A percentile compares a stretch with the other conserved stretches of the same genome.
phyloP scores from a whole-genome alignment of 2,888 invertebrate genomes.

The Plagodis pulveraria region DNA sequence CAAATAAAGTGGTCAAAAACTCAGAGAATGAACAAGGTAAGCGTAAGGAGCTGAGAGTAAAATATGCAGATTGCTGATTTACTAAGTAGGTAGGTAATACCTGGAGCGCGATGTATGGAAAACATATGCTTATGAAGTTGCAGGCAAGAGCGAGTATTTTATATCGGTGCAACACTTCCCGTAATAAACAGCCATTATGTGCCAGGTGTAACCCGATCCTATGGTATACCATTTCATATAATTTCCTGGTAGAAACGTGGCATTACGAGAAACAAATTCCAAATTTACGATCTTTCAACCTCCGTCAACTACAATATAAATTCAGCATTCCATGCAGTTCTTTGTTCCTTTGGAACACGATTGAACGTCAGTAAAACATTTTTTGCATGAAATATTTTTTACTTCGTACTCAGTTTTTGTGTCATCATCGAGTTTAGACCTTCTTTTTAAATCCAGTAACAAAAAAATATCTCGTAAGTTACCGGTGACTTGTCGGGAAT shows the following conservation, averaged over 20 bases:
- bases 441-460: too few species aligned
- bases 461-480: too few species aligned
- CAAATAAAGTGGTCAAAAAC: too few species aligned
- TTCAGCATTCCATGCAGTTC: not conserved
- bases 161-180: not conserved
- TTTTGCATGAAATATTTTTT: not conserved
- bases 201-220: constrained; percentile 5
- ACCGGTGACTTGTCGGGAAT: too few species aligned
- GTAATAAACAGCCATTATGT: constrained; percentile 9
- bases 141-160: not conserved
- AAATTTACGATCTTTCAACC: constrained; percentile 2
- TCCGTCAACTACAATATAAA: not conserved
- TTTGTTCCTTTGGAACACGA: constrained; percentile 5
- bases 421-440: too few species aligned
- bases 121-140: too few species aligned
- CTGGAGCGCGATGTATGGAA: too few species aligned
- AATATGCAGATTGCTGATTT: too few species aligned
- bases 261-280: constrained; percentile 20
- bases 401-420: too few species aligned
- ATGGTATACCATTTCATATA: constrained; percentile 19
- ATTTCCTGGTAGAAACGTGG: constrained; percentile 30
- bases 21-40: too few species aligned
- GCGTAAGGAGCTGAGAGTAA: too few species aligned
- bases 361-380: constrained; percentile 9
- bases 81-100: too few species aligned